Evolutionary conservation across 2,888 invertebrate genomes (phyloP).

Genomic region (Timandra comae): DNA sequence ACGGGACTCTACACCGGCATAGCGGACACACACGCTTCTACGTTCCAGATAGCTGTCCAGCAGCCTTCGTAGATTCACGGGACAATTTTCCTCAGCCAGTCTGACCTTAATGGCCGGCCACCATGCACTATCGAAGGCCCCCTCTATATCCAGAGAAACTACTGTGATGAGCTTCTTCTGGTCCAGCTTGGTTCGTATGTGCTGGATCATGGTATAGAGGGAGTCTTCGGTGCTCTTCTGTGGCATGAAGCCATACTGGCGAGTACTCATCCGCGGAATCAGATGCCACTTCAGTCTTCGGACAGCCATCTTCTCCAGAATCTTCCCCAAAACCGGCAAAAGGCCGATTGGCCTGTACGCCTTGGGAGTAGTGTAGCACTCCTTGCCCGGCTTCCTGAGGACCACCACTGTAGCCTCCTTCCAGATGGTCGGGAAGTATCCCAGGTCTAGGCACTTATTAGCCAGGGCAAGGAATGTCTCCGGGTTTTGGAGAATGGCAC

Average conservation of each 20-base stretch:
- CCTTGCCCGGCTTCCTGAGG: slow-evolving; percentile 6
- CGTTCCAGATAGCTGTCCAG: neutral
- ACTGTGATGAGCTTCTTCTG: neutral
- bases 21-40: neutral
- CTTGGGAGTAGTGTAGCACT: slow-evolving; percentile 1
- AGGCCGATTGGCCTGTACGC: slow-evolving; percentile 10
- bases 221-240: neutral
- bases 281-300: slow-evolving; percentile 1
- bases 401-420: slow-evolving; percentile 4
- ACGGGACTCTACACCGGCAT: neutral
- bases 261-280: neutral
- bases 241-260: neutral
- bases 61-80: neutral
- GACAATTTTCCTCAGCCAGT: neutral
- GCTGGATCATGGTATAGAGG: neutral
- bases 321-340: slow-evolving; percentile 6
- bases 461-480: slow-evolving; percentile 1
- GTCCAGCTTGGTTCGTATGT: neutral
- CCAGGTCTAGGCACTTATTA: slow-evolving; percentile 4
- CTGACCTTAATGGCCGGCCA: slow-evolving; percentile 4
- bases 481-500: slow-evolving; percentile 6
- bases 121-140: slow-evolving; percentile 8
- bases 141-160: slow-evolving; percentile 7
- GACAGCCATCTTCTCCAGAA: slow-evolving; percentile 4
- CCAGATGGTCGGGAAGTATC: slow-evolving; percentile 6